phyloP scores from a whole-genome alignment of 1,140 invertebrate genomes.

The Dryas iulia region DNA sequence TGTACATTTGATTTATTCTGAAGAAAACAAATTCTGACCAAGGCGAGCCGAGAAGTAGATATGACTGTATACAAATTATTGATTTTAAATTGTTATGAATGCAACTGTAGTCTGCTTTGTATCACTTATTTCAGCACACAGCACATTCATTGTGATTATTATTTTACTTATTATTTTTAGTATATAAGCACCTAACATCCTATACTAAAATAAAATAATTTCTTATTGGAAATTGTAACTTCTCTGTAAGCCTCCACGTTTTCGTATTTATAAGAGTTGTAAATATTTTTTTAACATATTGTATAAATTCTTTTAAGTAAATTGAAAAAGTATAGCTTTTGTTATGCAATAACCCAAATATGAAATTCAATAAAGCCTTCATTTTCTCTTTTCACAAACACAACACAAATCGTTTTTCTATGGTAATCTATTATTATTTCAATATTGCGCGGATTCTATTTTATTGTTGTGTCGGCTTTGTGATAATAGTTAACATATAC shows the following conservation, averaged over 20 bases:
- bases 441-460: not conserved
- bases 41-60: constrained; percentile 15
- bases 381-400: constrained; percentile 79
- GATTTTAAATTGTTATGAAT: constrained; percentile 15
- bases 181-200: not conserved
- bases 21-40: constrained; percentile 6
- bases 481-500: not conserved
- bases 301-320: too few species aligned
- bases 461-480: not conserved
- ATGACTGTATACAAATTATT: constrained; percentile 4
- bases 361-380: not conserved
- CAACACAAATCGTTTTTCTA: constrained; percentile 45
- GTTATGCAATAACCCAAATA: not conserved
- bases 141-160: not conserved
- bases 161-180: not conserved
- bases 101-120: constrained; percentile 24
- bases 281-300: too few species aligned
- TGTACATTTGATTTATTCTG: not conserved
- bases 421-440: not conserved
- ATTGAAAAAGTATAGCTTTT: not conserved
- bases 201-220: not conserved
- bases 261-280: not conserved
- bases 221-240: not conserved
- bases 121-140: constrained; percentile 11
- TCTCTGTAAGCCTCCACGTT: not conserved